phyloP scores from a whole-genome alignment of 1,140 invertebrate genomes.

The Drosophila subobscura region DNA sequence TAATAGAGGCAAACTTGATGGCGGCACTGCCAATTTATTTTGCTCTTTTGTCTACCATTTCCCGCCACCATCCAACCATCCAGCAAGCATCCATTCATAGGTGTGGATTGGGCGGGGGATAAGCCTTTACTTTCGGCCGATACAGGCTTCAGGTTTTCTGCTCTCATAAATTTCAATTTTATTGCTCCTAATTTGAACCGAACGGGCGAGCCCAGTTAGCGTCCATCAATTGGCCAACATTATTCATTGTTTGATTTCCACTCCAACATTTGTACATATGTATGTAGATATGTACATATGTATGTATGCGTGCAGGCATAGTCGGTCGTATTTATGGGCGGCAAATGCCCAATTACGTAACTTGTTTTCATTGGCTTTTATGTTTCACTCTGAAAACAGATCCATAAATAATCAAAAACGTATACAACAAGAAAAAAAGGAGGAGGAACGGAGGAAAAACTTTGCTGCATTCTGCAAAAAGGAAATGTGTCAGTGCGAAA shows the following conservation, averaged over 20 bases:
- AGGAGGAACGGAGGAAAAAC: constrained; percentile 2
- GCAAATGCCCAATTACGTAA: constrained; percentile 56
- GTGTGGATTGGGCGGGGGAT: constrained; percentile 27
- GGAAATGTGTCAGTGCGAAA: constrained; percentile 44
- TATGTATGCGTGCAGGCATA: background rate
- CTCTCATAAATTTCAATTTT: constrained; percentile 60
- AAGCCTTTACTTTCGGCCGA: constrained; percentile 39
- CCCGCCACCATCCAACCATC: too few species aligned
- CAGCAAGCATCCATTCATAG: constrained; percentile 21
- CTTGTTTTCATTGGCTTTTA: constrained; percentile 57
- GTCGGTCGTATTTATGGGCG: constrained; percentile 22
- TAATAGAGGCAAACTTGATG: constrained; percentile 75
- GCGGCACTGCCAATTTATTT: constrained; percentile 71
- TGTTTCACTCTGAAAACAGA: constrained; percentile 57
- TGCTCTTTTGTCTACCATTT: constrained; percentile 43
- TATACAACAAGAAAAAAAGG: background rate
- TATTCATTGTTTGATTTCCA: constrained; percentile 48
- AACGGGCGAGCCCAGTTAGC: constrained; percentile 33
- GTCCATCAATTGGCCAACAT: constrained; percentile 49
- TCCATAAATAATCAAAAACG: constrained; percentile 66
- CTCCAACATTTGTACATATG: constrained; percentile 12
- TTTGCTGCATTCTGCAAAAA: constrained; percentile 29
- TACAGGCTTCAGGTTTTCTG: constrained; percentile 5
- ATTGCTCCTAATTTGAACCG: constrained; percentile 54
- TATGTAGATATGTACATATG: background rate